A percentile compares a stretch with the other conserved stretches of the same genome.
phyloP scores from a whole-genome alignment of 2,888 invertebrate species.

The Phania funesta region DNA sequence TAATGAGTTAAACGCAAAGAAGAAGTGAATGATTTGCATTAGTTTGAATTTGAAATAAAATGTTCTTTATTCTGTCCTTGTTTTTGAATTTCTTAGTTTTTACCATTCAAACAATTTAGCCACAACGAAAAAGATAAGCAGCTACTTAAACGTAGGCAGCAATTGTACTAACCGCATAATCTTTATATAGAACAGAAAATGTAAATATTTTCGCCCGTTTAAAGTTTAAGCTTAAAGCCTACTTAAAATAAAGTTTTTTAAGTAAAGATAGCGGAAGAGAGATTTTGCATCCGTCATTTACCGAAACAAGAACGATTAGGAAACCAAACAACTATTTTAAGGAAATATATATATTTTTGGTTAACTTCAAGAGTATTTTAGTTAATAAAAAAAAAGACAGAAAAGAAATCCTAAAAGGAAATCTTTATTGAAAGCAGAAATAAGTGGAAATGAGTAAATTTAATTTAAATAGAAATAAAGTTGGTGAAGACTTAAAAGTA shows the following conservation, averaged over 20 bases:
- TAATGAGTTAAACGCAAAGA: slow-evolving; percentile 51
- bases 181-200: slow-evolving; percentile 18
- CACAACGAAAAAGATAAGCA: slow-evolving; percentile 58
- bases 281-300: slow-evolving; percentile 23
- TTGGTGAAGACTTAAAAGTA: slow-evolving; percentile 19
- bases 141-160: slow-evolving; percentile 44
- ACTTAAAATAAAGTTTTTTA: slow-evolving; percentile 59
- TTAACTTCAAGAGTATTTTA: slow-evolving; percentile 46
- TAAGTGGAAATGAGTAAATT: slow-evolving; percentile 27
- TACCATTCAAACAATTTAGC: slow-evolving; percentile 53
- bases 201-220: slow-evolving; percentile 35
- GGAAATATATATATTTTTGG: slow-evolving; percentile 48
- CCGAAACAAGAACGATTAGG: slow-evolving; percentile 52
- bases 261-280: background rate
- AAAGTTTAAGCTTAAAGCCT: slow-evolving; percentile 67
- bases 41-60: slow-evolving; percentile 28
- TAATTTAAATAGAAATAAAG: slow-evolving; percentile 35
- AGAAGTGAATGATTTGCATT: slow-evolving; percentile 39
- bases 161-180: slow-evolving; percentile 50
- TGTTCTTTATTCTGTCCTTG: slow-evolving; percentile 11
- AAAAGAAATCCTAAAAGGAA: slow-evolving; percentile 40
- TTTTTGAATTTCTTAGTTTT: slow-evolving; percentile 33
- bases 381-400: background rate
- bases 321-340: slow-evolving; percentile 63
- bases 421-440: slow-evolving; percentile 34